phyloP scores from a whole-genome alignment of 2,797 vertebrate species.

The Steatocranus sp. region DNA sequence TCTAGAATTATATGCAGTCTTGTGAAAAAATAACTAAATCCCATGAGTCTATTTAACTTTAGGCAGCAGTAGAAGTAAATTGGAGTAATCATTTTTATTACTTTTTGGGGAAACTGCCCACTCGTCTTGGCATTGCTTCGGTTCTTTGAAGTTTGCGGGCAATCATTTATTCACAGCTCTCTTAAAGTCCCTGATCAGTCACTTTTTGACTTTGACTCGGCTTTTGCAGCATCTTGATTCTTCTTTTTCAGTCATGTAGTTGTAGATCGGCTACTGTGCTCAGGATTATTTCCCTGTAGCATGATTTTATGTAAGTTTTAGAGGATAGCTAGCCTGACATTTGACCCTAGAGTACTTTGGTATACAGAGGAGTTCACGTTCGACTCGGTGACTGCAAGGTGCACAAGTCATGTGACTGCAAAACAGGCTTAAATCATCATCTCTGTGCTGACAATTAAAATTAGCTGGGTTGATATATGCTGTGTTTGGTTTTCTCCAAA shows the following conservation, averaged over 20 bases:
- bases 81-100: not conserved
- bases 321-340: not conserved
- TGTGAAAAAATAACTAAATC: not conserved
- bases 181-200: rapidly evolving
- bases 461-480: not conserved
- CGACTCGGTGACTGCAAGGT: not conserved
- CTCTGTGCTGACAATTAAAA: not conserved
- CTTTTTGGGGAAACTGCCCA: not conserved
- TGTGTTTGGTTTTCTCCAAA: not conserved
- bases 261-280: not conserved
- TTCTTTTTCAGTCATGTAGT: not conserved
- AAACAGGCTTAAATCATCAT: not conserved
- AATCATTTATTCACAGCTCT: not conserved
- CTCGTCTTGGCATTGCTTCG: not conserved
- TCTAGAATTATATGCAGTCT: not conserved
- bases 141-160: not conserved
- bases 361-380: not conserved
- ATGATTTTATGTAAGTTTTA: not conserved
- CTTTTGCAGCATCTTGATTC: not conserved
- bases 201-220: not conserved
- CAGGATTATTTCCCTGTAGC: not conserved
- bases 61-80: not conserved
- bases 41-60: not conserved
- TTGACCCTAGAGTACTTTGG: not conserved
- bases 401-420: not conserved